Base-by-base conservation (phyloP, 2,888 invertebrate genomes). In the Tetrapedia diversipes region DNA sequence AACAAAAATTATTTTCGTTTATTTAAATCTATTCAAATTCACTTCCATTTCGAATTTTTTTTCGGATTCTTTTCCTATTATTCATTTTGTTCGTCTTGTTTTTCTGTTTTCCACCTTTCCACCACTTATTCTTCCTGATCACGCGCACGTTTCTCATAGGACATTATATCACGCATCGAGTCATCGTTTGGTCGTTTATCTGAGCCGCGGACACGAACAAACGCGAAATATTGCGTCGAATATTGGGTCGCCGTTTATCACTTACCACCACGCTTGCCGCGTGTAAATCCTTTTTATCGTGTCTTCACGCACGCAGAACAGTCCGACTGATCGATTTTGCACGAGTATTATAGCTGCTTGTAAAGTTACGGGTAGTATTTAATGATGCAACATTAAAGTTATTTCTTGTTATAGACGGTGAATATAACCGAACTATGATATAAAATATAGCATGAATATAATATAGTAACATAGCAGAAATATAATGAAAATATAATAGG, bases 231-330 rank as follows among this genome's bases (percentile, higher is more conserved):
- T 82, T 61, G 80, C 83, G 47, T 41, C 60, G 71, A 76, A 81
- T 83, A 83, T 83, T 61, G 72, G 72, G 11, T 49, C 45, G 39
- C 49, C 65, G 67, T 83, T 83, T 77, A 64, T 83, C 83, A 77
- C 63, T 59, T 63, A 49, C 47, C 60, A 53, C 49, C 47, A 47
- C 49, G 16, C 41, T 56, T n/a, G 51, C 22, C 27, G 22, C 54
- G 45, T 51, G 73, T 61, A 75, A 80, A 80, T 82, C 65, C 53
- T 78, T 60, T 68, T 57, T 53, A 64, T 43, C 43, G 51, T n/a
- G 41, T 39, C 51, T 24, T 64, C 51, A n/a, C 2, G 6, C 6
- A 6, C 16, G 19, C n/a, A n/a, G 22, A 22, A 34, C 7, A 2
- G 14, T 19, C 19, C 16, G 47, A 65, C 65, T 59, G 59, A 65